Conservation (phyloP, 1,140 invertebrate species). For the Stenopsyche tienmushanensis region DNA sequence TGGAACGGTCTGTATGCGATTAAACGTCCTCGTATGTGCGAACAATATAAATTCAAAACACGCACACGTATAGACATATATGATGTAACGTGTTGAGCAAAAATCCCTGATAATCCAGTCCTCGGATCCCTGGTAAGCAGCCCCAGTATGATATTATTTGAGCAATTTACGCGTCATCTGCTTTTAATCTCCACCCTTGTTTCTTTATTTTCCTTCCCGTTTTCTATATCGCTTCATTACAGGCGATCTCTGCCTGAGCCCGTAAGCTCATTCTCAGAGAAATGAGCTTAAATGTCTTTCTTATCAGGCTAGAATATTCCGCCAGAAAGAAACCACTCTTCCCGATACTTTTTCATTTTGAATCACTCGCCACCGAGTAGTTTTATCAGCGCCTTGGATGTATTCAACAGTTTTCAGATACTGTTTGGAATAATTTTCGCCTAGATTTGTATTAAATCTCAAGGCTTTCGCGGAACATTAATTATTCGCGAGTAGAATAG, state of each 20-base stretch:
- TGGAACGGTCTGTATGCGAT: background rate
- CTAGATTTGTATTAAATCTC: no score
- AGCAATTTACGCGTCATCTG: slow-evolving; percentile 36
- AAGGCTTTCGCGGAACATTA: no score
- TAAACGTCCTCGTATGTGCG: background rate
- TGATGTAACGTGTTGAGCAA: background rate
- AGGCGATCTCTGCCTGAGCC: slow-evolving; percentile 11
- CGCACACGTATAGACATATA: background rate
- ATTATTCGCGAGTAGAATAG: no score
- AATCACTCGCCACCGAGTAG: no score
- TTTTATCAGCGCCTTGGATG: no score
- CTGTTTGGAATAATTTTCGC: no score
- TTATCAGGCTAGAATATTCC: background rate
- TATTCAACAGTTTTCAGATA: no score
- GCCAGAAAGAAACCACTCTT: background rate
- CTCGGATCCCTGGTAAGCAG: background rate
- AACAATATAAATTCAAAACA: background rate
- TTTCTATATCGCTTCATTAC: slow-evolving; percentile 34
- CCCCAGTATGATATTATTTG: slow-evolving; percentile 18
- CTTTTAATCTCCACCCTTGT: slow-evolving; percentile 29
- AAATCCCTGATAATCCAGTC: background rate
- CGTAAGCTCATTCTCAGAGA: slow-evolving; percentile 14
- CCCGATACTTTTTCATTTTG: background rate
- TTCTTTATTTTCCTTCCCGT: slow-evolving; percentile 19
- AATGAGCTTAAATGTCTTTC: slow-evolving; percentile 21